These are phyloP conservation scores for Formica selysi DNA, from an alignment of 1,140 invertebrate genomes.

Conservation along the genomic window DNA sequence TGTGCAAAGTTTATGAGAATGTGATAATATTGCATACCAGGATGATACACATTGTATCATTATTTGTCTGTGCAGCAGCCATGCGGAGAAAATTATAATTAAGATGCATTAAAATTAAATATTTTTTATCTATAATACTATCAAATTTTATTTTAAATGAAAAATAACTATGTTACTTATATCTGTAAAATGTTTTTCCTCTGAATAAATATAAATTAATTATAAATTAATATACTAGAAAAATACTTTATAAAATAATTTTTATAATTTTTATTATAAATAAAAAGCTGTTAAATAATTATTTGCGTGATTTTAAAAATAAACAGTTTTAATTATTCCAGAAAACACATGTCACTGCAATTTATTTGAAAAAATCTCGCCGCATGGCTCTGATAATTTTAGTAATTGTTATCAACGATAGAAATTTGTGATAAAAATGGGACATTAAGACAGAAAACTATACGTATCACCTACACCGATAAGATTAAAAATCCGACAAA, in stretches of 20 bases:
- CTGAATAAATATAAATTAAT: neutral
- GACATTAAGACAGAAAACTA: slow-evolving; percentile 18
- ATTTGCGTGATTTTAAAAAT: neutral
- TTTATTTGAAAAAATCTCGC: neutral
- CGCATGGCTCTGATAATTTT: slow-evolving; percentile 16
- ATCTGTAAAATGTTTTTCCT: neutral
- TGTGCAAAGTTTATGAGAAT: neutral
- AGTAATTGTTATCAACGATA: slow-evolving; percentile 59
- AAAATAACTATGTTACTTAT: neutral
- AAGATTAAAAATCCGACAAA: neutral
- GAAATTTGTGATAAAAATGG: neutral
- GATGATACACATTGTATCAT: neutral
- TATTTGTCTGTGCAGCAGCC: slow-evolving; percentile 9
- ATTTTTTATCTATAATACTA: neutral
- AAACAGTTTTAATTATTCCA: neutral
- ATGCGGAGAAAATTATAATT: neutral
- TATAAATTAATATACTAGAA: neutral
- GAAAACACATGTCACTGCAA: neutral
- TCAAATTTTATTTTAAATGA: neutral
- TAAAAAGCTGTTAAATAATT: neutral
- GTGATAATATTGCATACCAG: neutral
- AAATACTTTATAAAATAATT: neutral
- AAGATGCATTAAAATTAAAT: neutral
- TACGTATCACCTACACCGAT: slow-evolving; percentile 4
- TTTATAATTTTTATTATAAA: neutral